Evolutionary conservation across 2,113 vertebrate species (phyloP), one percentile per base, ranked within the genome.

Genomic region (Silurus glanis): DNA sequence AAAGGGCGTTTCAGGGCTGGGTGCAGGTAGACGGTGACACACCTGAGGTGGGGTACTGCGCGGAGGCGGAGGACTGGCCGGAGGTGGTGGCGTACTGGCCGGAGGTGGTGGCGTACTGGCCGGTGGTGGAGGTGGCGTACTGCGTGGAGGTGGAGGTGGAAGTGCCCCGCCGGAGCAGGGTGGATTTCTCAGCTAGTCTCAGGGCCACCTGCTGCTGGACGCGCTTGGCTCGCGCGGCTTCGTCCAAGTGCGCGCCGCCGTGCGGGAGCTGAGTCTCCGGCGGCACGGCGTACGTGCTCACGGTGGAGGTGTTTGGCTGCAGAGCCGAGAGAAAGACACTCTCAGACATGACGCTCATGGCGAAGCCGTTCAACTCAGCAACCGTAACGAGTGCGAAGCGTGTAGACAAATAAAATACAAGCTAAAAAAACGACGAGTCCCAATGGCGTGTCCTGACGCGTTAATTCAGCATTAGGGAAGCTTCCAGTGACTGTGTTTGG

Each of bases 121-220:
- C 37, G 16, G 28, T 1, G 13, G 14, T 94, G 94, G 93, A 93
- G 83, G 91, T 90, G 84, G 93, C 91, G 91, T 91, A 89, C 0
- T 93, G 86, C 0, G 56, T 5, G 16, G 59, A 47, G 47, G 16
- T 56, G 67, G 62, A 51, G 23, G 81, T 61, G 47, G 28, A n/a
- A 25, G 53, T n/a, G 80, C 92, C 94, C 85, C 92, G 92, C 62
- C 93, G 92, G 88, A 93, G 92, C 81, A 94, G 88, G 56, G 94
- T 93, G 21, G 90, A 88, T 83, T 93, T 95, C 83, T 95, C 92
- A 6, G 93, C 92, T 85, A 95, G 83, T 58, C 93, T 91, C 93
- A 93, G 86, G 66, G 94, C 90, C 80, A 95, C 92, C 93, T 95
- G 95, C 90, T 95, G 90, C 75, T 95, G 94, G 9, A 95, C 93